Evolutionary conservation across 92 coral and sea anemone genomes (phyloP), one percentile per base, ranked within the genome.

Genomic region (Palythoa heliodiscus): DNA sequence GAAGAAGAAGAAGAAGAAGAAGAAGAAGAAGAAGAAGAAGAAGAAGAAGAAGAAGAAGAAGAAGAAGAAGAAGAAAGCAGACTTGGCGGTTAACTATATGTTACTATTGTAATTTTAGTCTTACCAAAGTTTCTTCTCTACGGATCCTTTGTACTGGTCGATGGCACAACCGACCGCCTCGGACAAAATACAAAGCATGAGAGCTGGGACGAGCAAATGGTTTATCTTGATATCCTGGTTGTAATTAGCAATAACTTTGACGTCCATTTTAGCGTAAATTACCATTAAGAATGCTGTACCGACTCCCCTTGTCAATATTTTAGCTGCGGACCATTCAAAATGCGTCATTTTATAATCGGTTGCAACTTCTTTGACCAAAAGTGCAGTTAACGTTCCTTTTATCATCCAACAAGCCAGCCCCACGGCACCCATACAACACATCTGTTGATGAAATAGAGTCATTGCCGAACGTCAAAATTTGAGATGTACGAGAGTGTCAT

Each of bases 121-220:
- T 77, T 68, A 91, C 94, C 82, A 50, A n/a, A 89, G 73, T 69
- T 14, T 83, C 61, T 23, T 70, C 7, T 88, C 83, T 63, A 91
- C 70, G 54, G 90, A 68, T 78, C 95, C 91, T 72, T 86, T 23
- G 87, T 90, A 74, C 71, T 90, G 88, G 86, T 94, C 88, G 67
- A 83, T 83, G 66, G 91, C 86, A 39, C 85, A 70, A 25, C 93
- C 90, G 6, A 90, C 81, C 35, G 87, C 90, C 43, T 77, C 88
- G 13, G 94, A 86, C 66, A 89, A 47, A 14, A 86, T 83, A 40
- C 90, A 89, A 22, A 91, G 63, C 92, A 89, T 89, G 47, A 91
- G 47, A 1, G 83, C 87, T 5, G 94, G 94, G 13, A 91, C 88
- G 4, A 91, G 87, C n/a, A 91, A 57, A 35, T 89, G 84, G 66